Percentiles rank a stretch among this genome's conserved stretches.
These are phyloP conservation scores for Metridium senile DNA, from an alignment of 92 coral and sea anemone genomes.

Conservation along the genomic window DNA sequence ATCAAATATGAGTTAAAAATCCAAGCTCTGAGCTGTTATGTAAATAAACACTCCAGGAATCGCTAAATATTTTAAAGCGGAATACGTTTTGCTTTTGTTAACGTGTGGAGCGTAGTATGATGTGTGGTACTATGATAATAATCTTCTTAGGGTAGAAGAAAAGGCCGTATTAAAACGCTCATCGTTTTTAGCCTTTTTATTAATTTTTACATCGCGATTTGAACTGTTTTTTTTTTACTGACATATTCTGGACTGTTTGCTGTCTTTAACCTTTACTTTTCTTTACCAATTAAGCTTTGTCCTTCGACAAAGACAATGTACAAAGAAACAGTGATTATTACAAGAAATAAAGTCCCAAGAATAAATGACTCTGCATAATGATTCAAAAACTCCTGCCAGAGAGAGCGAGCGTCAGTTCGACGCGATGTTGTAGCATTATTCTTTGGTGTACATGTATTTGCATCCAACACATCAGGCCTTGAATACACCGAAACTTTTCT, in stretches of 20 bases:
- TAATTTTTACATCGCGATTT: neutral
- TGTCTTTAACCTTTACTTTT: constrained; percentile 6
- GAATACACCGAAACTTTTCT: constrained; percentile 36
- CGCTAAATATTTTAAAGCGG: no score
- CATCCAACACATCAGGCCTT: constrained; percentile 30
- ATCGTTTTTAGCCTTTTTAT: no score
- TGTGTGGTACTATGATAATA: no score
- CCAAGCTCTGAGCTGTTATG: neutral
- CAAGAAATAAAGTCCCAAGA: constrained; percentile 27
- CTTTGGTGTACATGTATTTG: neutral
- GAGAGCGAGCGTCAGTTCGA: neutral
- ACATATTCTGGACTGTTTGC: no score
- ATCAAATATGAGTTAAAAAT: no score
- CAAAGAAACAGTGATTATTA: constrained; percentile 24
- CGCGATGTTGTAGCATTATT: neutral
- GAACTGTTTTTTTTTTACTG: no score
- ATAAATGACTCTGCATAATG: constrained; percentile 26
- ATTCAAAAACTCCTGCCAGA: constrained; percentile 24
- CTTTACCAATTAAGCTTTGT: constrained; percentile 33
- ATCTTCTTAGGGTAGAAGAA: no score
- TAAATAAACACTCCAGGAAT: neutral
- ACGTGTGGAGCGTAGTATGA: no score
- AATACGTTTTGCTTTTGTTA: no score
- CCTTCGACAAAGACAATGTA: constrained; percentile 47
- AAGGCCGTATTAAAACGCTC: no score